These are phyloP conservation scores for Ivindomyrus marchei DNA, from an alignment of 2,113 vertebrate species.

Conservation along the genomic window DNA sequence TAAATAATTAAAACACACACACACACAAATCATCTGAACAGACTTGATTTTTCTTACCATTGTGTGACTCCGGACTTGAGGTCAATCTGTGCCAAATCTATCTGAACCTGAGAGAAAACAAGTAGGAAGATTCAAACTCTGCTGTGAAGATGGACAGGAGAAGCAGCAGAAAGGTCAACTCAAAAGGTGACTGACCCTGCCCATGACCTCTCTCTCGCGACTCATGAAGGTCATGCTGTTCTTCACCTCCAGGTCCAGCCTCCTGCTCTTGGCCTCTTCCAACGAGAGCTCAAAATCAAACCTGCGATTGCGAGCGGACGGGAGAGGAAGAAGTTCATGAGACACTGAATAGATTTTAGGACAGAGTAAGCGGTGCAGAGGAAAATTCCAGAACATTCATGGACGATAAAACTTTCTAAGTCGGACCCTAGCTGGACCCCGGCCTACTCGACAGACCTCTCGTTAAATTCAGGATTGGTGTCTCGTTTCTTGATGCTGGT, in stretches of 20 bases:
- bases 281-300: conserved; percentile 76
- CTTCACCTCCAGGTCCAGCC: conserved; percentile 74
- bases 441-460: conserved; percentile 43
- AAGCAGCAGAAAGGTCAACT: not conserved
- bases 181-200: conserved; percentile 64
- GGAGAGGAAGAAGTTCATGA: not conserved
- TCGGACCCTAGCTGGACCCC: no score
- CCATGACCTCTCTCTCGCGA: conserved; percentile 68
- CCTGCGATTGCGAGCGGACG: conserved; percentile 40
- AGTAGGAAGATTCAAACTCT: not conserved
- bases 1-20: not conserved
- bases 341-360: not conserved
- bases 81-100: conserved; percentile 55
- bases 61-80: conserved; percentile 50
- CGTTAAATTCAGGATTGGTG: conserved; percentile 77
- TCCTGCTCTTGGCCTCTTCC: conserved; percentile 60
- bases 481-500: conserved; percentile 75
- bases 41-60: conserved; percentile 50
- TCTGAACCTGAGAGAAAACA: conserved; percentile 43
- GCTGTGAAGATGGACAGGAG: not conserved
- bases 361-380: not conserved
- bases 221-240: conserved; percentile 78
- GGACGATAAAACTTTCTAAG: not conserved
- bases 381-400: not conserved
- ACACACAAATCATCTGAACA: not conserved